Base-by-base conservation (phyloP, 2,797 vertebrate species). In the Mareca strepera region DNA sequence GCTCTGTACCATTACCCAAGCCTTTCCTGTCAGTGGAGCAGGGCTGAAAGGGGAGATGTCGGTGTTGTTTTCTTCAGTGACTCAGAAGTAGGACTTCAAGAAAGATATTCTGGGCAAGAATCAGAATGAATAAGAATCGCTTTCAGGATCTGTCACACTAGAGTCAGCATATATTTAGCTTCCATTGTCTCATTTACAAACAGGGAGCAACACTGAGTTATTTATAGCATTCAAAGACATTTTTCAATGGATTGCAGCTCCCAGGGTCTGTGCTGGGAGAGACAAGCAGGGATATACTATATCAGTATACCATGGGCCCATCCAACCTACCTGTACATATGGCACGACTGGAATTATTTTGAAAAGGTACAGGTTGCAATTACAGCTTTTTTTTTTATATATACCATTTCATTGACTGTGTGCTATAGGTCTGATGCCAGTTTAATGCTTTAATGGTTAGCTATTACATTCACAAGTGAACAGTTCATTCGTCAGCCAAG, bases 381-480 rank as follows among this genome's bases (percentile, higher is more conserved):
- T 90, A 82, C 90, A 94, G 80, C 46, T 86, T 72, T 88, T 88
- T 82, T 81, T 81, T 66, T 81, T n/a, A n/a, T n/a, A n/a, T 63
- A 78, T 66, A 75, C 31, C 25, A 5, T 92, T 84, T 83, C 26
- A 53, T 75, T 86, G 70, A 29, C 82, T 53, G 50, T 10, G 20
- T 29, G 26, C 66, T 69, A 16, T 80, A 62, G n/a, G 85, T 69
- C 13, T 60, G 48, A 52, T 96, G 75, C 79, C 74, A 90, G 68
- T 77, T 93, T 43, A 92, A 82, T 76, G 72, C 94, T 92, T 91
- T 94, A 78, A 81, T 93, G 82, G 85, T 94, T 87, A 76, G 79
- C 83, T 94, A 88, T 97, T 94, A 43, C 41, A 35, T 91, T 93
- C 72, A 84, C 35, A 88, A 96, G 76, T 67, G 84, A 96, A 96